Percentiles rank a stretch among this genome's conserved stretches.
Conservation (phyloP, 1,140 invertebrate genomes). For the Rhyacophila brunnea region DNA sequence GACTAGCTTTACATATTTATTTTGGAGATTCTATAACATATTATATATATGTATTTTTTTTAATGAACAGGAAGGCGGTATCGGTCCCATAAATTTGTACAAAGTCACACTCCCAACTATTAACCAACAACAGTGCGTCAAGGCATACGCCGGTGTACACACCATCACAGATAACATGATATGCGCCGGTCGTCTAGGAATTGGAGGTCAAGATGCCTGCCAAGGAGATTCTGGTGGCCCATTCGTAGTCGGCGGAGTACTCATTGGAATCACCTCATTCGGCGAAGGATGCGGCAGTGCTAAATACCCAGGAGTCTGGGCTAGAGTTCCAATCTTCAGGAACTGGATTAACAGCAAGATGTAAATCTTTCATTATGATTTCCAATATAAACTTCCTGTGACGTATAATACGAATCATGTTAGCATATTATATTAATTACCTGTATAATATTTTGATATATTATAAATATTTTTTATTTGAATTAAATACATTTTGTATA, state of each 20-base stretch:
- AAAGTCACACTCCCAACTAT: conserved; percentile 15
- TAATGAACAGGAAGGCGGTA: neutral
- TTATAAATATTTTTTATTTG: too few species aligned
- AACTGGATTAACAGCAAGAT: conserved; percentile 45
- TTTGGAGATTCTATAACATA: neutral
- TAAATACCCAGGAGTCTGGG: conserved; percentile 63
- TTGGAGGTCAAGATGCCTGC: conserved; percentile 11
- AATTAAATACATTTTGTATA: too few species aligned
- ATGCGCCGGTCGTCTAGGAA: conserved; percentile 10
- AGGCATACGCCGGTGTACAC: neutral
- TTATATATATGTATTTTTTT: neutral
- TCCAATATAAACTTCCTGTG: too few species aligned
- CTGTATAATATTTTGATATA: too few species aligned
- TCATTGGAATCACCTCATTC: conserved; percentile 56
- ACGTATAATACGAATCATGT: too few species aligned
- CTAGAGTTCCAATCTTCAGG: conserved; percentile 45
- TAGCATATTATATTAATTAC: too few species aligned
- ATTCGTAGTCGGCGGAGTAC: conserved; percentile 33
- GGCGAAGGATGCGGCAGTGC: conserved; percentile 56
- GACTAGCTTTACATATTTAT: too few species aligned
- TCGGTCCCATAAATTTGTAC: conserved; percentile 15
- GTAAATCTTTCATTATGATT: too few species aligned
- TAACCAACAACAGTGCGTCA: neutral
- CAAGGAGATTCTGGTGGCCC: conserved; percentile 33
- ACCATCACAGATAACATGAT: conserved; percentile 23